These are phyloP conservation scores for Ormyrus rosae DNA, from an alignment of 2,888 invertebrate genomes.

Conservation along the genomic window DNA sequence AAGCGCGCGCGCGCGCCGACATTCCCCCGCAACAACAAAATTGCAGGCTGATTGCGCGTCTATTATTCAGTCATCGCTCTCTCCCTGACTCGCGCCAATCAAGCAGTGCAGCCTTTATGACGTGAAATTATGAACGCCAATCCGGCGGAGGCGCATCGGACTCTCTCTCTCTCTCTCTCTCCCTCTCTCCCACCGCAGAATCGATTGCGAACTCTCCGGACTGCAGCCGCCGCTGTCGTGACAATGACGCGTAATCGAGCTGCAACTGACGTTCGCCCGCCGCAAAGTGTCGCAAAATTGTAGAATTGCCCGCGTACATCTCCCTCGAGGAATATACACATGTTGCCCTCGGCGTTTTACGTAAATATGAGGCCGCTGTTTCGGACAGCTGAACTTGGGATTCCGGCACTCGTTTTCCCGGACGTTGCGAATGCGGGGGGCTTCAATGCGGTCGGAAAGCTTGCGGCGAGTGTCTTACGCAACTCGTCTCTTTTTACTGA, in stretches of 20 bases:
- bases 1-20: background rate
- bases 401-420: too few relatives aligned
- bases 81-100: slow-evolving; percentile 20
- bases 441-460: background rate
- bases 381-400: background rate
- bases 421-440: background rate
- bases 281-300: slow-evolving; percentile 43
- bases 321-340: background rate
- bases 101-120: slow-evolving; percentile 33
- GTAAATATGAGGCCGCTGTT: slow-evolving; percentile 11
- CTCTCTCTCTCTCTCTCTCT: too few relatives aligned
- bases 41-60: slow-evolving; percentile 45
- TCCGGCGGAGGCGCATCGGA: background rate
- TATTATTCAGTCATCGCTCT: slow-evolving; percentile 41
- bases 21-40: slow-evolving; percentile 43
- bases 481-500: background rate
- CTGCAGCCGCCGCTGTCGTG: slow-evolving; percentile 14
- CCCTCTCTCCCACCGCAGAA: slow-evolving; percentile 1
- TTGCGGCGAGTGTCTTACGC: background rate
- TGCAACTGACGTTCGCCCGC: slow-evolving; percentile 43
- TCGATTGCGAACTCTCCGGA: slow-evolving; percentile 26
- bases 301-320: background rate
- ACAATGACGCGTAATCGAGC: slow-evolving; percentile 47
- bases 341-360: slow-evolving; percentile 21
- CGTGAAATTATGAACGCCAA: slow-evolving; percentile 42